Conservation (phyloP, 2,888 invertebrate genomes). For the Xestobium rufovillosum region DNA sequence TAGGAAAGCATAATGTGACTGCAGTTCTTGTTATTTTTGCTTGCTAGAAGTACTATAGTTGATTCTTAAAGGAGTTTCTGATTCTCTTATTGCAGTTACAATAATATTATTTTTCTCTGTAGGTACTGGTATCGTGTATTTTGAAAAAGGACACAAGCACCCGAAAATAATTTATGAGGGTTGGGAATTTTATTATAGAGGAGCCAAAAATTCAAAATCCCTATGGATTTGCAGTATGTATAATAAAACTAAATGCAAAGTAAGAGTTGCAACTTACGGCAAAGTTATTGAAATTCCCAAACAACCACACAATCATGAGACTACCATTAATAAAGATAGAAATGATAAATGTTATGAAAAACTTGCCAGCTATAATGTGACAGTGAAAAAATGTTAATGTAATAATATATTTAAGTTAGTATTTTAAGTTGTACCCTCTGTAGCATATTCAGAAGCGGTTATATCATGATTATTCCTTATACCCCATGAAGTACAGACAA, state of each 20-base stretch:
- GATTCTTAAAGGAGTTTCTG: too few relatives aligned
- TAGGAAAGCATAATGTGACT: too few relatives aligned
- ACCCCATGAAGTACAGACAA: too few relatives aligned
- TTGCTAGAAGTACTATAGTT: too few relatives aligned
- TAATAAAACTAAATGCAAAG: conserved; percentile 25
- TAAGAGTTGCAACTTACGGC: conserved; percentile 21
- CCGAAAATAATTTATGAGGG: conserved; percentile 18
- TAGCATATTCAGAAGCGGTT: too few relatives aligned
- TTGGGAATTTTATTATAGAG: conserved; percentile 19
- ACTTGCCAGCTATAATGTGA: neutral
- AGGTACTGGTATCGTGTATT: neutral
- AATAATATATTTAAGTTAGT: too few relatives aligned
- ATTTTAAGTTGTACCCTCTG: too few relatives aligned
- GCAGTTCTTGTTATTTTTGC: too few relatives aligned
- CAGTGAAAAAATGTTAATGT: too few relatives aligned
- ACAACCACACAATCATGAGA: conserved; percentile 25
- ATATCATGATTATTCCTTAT: too few relatives aligned
- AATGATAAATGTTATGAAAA: neutral
- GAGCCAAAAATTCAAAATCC: conserved; percentile 17
- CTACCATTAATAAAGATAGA: conserved; percentile 10
- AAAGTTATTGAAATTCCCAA: conserved; percentile 21
- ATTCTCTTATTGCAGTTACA: too few relatives aligned
- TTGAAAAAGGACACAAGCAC: conserved; percentile 11
- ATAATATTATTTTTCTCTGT: too few relatives aligned
- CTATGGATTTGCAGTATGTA: conserved; percentile 26